phyloP scores from a whole-genome alignment of 1,140 invertebrate species.

The Lamellibrachia luymesi region DNA sequence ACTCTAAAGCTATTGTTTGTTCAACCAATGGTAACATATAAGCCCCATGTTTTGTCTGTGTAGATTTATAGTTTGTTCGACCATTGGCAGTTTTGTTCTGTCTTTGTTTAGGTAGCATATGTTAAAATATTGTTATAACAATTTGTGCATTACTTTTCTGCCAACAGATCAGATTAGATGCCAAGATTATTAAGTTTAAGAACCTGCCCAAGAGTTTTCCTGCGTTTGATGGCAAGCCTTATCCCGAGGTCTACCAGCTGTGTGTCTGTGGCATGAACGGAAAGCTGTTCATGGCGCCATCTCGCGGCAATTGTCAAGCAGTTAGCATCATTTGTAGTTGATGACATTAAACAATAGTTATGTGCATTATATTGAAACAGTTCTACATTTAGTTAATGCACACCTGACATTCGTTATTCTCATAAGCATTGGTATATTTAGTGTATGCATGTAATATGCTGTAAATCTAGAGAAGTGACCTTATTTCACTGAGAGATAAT shows the following conservation, averaged over 20 bases:
- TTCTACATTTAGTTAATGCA: not conserved
- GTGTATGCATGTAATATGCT: not conserved
- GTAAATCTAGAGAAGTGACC: not conserved
- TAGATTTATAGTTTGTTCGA: not conserved
- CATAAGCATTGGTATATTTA: not conserved
- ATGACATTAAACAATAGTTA: not conserved
- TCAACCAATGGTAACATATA: too few species aligned
- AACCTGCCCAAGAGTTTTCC: not conserved
- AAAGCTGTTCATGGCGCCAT: not conserved
- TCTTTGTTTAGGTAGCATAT: not conserved
- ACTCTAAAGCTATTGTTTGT: too few species aligned
- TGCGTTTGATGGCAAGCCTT: not conserved
- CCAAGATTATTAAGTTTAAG: constrained; percentile 9
- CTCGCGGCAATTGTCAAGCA: constrained; percentile 11
- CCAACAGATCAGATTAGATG: constrained; percentile 8
- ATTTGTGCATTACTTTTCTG: not conserved
- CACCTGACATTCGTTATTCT: not conserved
- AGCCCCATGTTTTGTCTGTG: too few species aligned
- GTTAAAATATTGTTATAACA: not conserved
- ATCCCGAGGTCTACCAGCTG: not conserved
- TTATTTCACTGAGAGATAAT: not conserved
- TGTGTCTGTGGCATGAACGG: not conserved
- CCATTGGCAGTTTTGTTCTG: too few species aligned
- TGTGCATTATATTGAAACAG: not conserved
- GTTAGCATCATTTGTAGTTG: constrained; percentile 2